Evolutionary conservation across 2,113 vertebrate genomes (phyloP).

Genomic region (Alosa alosa): DNA sequence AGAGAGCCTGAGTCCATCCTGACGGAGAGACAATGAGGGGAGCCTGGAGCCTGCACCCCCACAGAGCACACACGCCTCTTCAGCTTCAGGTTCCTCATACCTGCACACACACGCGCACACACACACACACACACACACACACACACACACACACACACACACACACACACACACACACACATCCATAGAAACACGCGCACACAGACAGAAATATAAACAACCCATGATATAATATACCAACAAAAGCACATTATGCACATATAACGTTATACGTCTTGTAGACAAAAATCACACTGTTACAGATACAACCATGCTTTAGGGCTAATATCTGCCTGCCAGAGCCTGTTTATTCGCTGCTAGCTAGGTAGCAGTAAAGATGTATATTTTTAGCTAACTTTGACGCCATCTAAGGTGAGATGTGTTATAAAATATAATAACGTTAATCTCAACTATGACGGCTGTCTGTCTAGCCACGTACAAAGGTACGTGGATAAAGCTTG

Average conservation of each 20-base stretch:
- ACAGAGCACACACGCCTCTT: conserved; percentile 64
- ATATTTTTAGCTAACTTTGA: too few species aligned
- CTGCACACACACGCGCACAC: neutral
- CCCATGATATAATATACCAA: neutral
- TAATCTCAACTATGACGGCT: too few species aligned
- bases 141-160: neutral
- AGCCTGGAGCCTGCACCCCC: conserved; percentile 65
- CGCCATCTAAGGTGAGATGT: too few species aligned
- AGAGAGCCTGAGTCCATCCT: conserved; percentile 69
- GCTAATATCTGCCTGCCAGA: too few species aligned
- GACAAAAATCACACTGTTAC: too few species aligned
- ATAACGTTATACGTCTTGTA: too few species aligned
- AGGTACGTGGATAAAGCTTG: neutral
- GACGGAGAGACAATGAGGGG: conserved; percentile 75
- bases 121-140: neutral
- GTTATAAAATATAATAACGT: too few species aligned
- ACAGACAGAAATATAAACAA: neutral
- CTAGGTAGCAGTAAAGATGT: too few species aligned
- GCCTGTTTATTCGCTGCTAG: too few species aligned
- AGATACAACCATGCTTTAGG: too few species aligned
- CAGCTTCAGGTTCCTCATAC: conserved; percentile 88
- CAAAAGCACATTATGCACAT: too few species aligned
- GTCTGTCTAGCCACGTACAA: too few species aligned
- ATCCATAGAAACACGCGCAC: neutral
- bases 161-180: neutral